Evolutionary conservation across 1,140 invertebrate species (phyloP), one percentile per base, ranked within the genome.

Genomic region (Papilio aristodemus): DNA sequence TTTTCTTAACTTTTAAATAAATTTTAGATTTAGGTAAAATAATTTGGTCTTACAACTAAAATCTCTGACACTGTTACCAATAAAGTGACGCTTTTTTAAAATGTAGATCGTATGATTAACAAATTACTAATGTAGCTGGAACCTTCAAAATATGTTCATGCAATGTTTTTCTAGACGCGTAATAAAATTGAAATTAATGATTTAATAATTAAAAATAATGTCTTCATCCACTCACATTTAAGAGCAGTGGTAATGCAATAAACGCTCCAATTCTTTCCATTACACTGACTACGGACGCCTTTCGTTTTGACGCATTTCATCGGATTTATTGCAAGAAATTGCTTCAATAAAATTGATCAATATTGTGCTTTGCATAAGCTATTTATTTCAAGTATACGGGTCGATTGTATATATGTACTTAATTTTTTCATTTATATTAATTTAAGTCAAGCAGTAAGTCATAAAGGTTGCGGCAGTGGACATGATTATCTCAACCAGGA

Each of bases 161-260:
- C 27, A 32, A 32, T 6, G 6, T 50, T 50, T 50, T 22, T 9
- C 46, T 3, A 54, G 22, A 54, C 19, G 46, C 46, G n/a, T n/a
- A 54, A 13, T 54, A 54, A 25, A 54, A 4, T 54, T 54, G 10
- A 22, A 54, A 22, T 54, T 54, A 54, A 54, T 13, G 46, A 54
- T 54, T 54, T 25, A 54, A 54, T 54, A 54, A 54, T 54, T 54
- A 54, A 54, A 54, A 54, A 54, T 54, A 54, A 54, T 54, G 46
- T 54, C 22, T 54, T 54, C 46, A 54, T 25, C 19, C 19, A 13
- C 46, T 54, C 9, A 54, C 22, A 54, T 54, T 22, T 25, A 17
- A 19, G 46, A 54, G 46, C 19, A 54, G 46, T 25, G 27, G 2
- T 54, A 54, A 54, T 19, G 46, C 46, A 54, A 54, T 54, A 25